Evolutionary conservation across 2,113 vertebrate genomes (phyloP).

Genomic region (Anseranas semipalmata): DNA sequence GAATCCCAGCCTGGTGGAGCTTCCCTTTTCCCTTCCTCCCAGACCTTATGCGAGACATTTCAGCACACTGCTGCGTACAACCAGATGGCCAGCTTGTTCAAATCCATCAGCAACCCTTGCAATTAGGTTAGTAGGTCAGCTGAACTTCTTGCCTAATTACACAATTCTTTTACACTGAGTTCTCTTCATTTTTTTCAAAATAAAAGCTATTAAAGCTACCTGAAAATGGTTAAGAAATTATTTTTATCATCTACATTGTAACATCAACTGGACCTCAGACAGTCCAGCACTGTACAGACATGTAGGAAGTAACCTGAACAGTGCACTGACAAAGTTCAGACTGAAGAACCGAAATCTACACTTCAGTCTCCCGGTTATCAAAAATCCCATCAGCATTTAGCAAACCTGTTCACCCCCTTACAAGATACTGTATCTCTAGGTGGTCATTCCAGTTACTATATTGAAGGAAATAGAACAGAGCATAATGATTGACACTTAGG

Average conservation of each 20-base stretch:
- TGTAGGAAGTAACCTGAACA: neutral
- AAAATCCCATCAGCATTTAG: neutral
- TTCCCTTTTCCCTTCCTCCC: neutral
- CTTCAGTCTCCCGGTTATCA: neutral
- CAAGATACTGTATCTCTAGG: neutral
- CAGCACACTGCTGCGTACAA: neutral
- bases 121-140: conserved; percentile 34
- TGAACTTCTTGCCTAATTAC: neutral
- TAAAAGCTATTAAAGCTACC: neutral
- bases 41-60: fast-evolving
- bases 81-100: neutral
- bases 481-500: neutral
- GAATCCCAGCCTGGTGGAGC: neutral
- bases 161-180: neutral
- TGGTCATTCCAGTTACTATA: neutral
- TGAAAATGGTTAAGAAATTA: neutral
- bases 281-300: fast-evolving
- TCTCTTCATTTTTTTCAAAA: neutral
- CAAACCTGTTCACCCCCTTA: neutral
- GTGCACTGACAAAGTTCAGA: neutral
- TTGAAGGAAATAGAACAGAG: neutral
- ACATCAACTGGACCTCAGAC: neutral
- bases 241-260: neutral
- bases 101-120: neutral
- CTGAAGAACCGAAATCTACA: neutral